A percentile compares a stretch with the other conserved stretches of the same genome.
Evolutionary conservation across 2,888 invertebrate genomes (phyloP).

Genomic region (Magallana nippona): DNA sequence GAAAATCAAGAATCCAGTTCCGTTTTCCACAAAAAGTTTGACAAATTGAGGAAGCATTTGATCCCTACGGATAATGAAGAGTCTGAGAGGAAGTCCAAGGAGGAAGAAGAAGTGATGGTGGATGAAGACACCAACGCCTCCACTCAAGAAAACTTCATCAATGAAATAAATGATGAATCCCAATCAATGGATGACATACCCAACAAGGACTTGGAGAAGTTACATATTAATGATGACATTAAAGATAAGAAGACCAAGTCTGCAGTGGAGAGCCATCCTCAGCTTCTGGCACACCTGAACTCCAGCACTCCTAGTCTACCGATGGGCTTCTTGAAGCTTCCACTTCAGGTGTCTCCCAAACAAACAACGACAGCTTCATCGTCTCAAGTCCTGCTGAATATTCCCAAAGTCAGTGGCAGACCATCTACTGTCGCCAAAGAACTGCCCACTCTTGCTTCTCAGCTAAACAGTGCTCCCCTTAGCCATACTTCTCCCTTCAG

Average conservation of each 20-base stretch:
- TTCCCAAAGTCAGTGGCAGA: conserved; percentile 23
- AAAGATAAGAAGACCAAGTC: conserved; percentile 57
- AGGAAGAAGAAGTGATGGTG: conserved; percentile 54
- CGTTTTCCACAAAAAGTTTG: conserved; percentile 73
- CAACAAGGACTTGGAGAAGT: conserved; percentile 34
- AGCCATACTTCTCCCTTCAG: background rate
- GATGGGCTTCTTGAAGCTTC: conserved; percentile 40
- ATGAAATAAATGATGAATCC: conserved; percentile 40
- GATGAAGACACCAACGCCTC: conserved; percentile 32
- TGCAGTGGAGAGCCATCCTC: conserved; percentile 72
- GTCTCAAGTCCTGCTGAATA: conserved; percentile 4
- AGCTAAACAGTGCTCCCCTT: conserved; percentile 34
- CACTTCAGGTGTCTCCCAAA: conserved; percentile 40
- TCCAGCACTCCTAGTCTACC: conserved; percentile 53
- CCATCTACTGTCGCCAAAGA: conserved; percentile 37
- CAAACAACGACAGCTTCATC: conserved; percentile 15
- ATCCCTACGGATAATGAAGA: conserved; percentile 20
- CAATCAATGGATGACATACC: conserved; percentile 30
- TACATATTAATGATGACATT: conserved; percentile 36
- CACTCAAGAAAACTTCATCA: conserved; percentile 49
- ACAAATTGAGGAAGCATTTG: conserved; percentile 69
- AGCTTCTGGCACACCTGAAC: conserved; percentile 74
- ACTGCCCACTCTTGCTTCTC: conserved; percentile 38
- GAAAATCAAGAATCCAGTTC: conserved; percentile 25
- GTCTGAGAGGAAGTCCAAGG: conserved; percentile 27